Conservation (phyloP, 2,797 vertebrate genomes). For the Anolis apletophallus region DNA sequence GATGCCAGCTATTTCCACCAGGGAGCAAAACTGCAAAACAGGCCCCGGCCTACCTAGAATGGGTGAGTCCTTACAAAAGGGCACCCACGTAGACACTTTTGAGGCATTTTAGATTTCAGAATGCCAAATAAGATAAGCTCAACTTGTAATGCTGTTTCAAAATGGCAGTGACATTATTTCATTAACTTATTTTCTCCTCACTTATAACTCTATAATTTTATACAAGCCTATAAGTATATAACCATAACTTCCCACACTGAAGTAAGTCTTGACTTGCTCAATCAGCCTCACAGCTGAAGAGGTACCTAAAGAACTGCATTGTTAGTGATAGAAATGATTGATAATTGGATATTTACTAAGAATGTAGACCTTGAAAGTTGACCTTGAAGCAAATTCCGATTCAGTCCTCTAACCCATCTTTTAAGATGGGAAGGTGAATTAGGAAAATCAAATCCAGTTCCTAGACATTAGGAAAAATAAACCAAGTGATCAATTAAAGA, state of each 20-base stretch:
- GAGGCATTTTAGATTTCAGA: no score
- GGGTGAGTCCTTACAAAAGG: no score
- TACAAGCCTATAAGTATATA: no score
- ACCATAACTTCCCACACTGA: neutral
- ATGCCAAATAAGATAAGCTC: no score
- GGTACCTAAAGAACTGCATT: neutral
- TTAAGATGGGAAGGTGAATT: neutral
- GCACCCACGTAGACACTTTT: no score
- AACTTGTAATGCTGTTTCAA: no score
- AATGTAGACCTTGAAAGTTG: neutral
- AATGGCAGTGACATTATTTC: no score
- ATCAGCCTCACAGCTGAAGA: neutral
- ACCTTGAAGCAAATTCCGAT: neutral
- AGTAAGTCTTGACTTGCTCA: neutral
- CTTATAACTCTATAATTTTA: no score
- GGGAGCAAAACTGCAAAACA: no score
- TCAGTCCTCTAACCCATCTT: slow-evolving; percentile 24
- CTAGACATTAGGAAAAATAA: slow-evolving; percentile 57
- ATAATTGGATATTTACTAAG: neutral
- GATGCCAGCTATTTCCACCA: no score
- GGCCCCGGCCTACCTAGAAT: no score
- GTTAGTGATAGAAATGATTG: neutral
- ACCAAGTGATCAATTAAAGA: slow-evolving; percentile 64
- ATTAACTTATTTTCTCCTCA: no score
- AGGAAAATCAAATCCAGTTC: slow-evolving; percentile 45